Percentiles rank a stretch among this genome's conserved stretches.
Evolutionary conservation across 2,113 vertebrate species (phyloP).

Genomic region (Syngnathus typhle): DNA sequence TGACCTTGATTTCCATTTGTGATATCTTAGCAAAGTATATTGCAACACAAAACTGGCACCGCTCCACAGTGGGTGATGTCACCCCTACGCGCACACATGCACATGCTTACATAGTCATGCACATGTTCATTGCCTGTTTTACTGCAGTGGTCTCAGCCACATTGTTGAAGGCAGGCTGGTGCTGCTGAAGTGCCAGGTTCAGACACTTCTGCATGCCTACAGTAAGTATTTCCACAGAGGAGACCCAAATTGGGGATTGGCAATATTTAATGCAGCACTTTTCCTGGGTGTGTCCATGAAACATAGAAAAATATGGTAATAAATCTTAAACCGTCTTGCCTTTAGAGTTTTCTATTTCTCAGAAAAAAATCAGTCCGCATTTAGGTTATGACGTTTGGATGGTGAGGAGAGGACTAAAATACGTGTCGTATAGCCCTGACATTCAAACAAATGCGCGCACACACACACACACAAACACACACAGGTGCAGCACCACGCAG

Average conservation of each 20-base stretch:
- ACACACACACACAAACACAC: constrained; percentile 21
- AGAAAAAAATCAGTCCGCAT: background rate
- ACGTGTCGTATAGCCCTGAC: background rate
- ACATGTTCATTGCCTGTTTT: constrained; percentile 32
- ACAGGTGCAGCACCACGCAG: constrained; percentile 60
- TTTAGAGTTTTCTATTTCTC: background rate
- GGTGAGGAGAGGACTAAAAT: constrained; percentile 11
- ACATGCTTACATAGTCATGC: constrained; percentile 5
- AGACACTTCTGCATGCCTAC: constrained; percentile 27
- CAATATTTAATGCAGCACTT: constrained; percentile 26
- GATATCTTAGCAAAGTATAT: background rate
- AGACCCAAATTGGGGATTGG: constrained; percentile 21
- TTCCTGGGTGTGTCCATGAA: constrained; percentile 7
- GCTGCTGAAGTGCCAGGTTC: constrained; percentile 35
- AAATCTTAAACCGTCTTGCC: background rate
- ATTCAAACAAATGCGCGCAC: constrained; percentile 4
- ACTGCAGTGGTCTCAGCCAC: constrained; percentile 16
- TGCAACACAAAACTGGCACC: constrained; percentile 9
- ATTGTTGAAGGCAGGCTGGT: constrained; percentile 25
- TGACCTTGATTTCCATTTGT: background rate
- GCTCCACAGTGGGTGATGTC: constrained; percentile 22
- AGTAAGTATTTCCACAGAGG: constrained; percentile 23
- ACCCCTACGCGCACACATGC: constrained; percentile 23
- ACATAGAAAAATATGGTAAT: background rate
- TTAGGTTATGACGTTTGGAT: background rate